Evolutionary conservation across 1,140 invertebrate species (phyloP).

Genomic region (Anoplolepis gracilipes): DNA sequence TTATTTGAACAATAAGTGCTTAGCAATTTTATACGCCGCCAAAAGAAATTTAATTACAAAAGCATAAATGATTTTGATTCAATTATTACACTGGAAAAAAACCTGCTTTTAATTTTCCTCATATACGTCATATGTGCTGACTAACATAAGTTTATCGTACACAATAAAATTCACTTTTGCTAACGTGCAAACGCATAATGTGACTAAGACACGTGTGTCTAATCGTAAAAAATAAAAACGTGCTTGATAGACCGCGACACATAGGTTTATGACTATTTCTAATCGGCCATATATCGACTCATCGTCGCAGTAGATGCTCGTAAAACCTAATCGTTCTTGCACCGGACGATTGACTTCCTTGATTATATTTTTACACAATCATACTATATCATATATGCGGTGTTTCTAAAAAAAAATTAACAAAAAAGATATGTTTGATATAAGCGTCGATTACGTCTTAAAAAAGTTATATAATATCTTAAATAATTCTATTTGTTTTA

Average conservation of each 20-base stretch:
- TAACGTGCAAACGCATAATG: constrained; percentile 11
- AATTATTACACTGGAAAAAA: background rate
- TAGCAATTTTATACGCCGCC: background rate
- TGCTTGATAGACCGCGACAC: constrained; percentile 14
- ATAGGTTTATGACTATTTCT: constrained; percentile 30
- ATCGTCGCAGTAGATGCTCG: background rate
- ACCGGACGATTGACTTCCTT: constrained; percentile 16
- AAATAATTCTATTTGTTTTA: constrained; percentile 6
- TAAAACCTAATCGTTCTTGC: constrained; percentile 29
- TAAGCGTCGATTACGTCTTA: background rate
- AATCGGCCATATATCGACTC: background rate
- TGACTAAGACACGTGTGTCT: constrained; percentile 12
- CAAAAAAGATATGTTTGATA: background rate
- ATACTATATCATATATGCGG: background rate
- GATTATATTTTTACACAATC: background rate
- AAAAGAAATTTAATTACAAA: background rate
- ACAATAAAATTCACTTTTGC: background rate
- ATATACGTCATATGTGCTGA: background rate
- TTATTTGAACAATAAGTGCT: background rate
- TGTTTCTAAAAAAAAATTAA: background rate
- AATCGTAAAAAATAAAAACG: constrained; percentile 44
- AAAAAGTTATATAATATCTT: background rate
- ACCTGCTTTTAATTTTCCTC: background rate
- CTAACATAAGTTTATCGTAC: background rate
- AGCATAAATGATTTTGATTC: background rate